Conservation (phyloP, 2,113 vertebrate genomes). For the Eurypyga helias region DNA sequence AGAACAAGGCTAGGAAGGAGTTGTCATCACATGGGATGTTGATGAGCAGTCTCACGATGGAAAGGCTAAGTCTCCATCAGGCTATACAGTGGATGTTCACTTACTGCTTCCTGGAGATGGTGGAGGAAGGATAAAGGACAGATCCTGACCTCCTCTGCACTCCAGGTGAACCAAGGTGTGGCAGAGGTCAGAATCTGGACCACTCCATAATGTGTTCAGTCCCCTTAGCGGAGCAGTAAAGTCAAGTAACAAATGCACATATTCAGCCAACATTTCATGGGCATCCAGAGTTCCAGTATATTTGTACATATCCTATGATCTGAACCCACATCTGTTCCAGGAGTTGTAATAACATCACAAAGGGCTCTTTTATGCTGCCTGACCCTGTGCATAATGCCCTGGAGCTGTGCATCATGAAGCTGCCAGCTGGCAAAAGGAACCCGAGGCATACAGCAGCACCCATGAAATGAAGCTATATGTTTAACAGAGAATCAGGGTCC, state of each 20-base stretch:
- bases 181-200: not conserved
- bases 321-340: constrained; percentile 36
- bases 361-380: constrained; percentile 71
- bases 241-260: not conserved
- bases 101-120: not conserved
- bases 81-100: not conserved
- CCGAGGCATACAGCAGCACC: not conserved
- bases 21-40: fast-evolving
- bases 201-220: not conserved
- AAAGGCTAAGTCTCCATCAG: not conserved
- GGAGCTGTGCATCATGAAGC: constrained; percentile 32
- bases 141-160: not conserved
- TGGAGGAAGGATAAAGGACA: not conserved
- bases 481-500: constrained; percentile 41
- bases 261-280: not conserved
- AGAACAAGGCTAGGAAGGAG: not conserved
- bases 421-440: constrained; percentile 52
- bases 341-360: constrained; percentile 45
- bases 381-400: constrained; percentile 1
- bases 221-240: not conserved
- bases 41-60: not conserved
- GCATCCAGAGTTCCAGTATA: constrained; percentile 19
- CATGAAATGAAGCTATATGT: not conserved
- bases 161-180: not conserved
- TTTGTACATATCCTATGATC: constrained; percentile 8